phyloP scores from a whole-genome alignment of 2,113 vertebrate genomes.

The Poeciliopsis occidentalis region DNA sequence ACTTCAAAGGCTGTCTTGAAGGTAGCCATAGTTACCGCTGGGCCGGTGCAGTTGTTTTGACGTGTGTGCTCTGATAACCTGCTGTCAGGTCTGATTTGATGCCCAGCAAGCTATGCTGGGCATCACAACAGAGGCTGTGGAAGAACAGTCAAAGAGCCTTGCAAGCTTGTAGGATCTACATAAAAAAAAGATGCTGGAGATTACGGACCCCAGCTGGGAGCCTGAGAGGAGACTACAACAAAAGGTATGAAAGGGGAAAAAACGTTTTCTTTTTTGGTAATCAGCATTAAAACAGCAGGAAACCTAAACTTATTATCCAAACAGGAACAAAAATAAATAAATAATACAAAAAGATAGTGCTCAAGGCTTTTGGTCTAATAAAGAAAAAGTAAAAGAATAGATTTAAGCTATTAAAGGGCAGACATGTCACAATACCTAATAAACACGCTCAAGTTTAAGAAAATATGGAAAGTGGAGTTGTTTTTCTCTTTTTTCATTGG shows the following conservation, averaged over 20 bases:
- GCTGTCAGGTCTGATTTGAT: conserved; percentile 64
- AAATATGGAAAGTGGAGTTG: neutral
- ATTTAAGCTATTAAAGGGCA: no score
- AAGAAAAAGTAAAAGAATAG: no score
- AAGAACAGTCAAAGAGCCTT: conserved; percentile 32
- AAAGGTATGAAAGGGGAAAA: neutral
- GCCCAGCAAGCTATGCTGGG: conserved; percentile 48
- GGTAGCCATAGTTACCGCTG: conserved; percentile 76
- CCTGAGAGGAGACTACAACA: conserved; percentile 22
- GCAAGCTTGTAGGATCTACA: conserved; percentile 21
- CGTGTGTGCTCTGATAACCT: conserved; percentile 55
- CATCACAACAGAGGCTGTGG: conserved; percentile 34
- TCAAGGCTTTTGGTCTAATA: neutral
- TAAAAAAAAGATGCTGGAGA: conserved; percentile 1
- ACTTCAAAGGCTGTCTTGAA: conserved; percentile 57
- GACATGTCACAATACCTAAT: no score
- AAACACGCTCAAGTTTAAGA: neutral
- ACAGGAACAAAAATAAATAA: neutral
- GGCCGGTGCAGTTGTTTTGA: conserved; percentile 50
- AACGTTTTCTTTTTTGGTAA: conserved; percentile 16
- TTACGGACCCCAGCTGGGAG: conserved; percentile 43
- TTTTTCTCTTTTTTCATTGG: neutral
- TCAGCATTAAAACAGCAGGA: conserved; percentile 19
- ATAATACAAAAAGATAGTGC: neutral
- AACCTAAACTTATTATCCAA: conserved; percentile 9